Base-by-base conservation (phyloP, 2,888 invertebrate species). In the Camptogramma bilineatum region DNA sequence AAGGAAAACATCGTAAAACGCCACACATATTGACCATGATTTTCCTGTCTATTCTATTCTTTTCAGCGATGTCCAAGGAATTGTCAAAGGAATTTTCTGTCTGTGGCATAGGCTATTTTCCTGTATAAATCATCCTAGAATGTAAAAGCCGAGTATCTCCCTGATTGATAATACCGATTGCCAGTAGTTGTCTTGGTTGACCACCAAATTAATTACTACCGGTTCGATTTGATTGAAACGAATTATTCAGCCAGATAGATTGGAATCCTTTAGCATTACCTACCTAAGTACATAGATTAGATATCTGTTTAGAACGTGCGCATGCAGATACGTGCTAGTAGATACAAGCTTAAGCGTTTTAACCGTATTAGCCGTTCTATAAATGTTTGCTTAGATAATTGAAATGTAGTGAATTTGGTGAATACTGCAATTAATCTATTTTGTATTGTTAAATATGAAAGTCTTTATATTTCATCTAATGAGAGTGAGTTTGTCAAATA, bases 211-310 rank as follows among this genome's bases (percentile, higher is more conserved):
- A 56, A 56, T 64, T 61, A 61, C 2, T 19, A 50, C 10, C 28
- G 55, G 46, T 53, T 64, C 56, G 56, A 67, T 66, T 62, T 46
- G 44, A 66, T 62, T 53, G 47, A 63, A 53, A 51, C 44, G 13
- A 59, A 68, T 60, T 62, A 62, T 60, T 62, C 56, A 57, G 53
- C 50, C 57, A 18, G 28, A 44, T 62, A 48, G 61, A 62, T 65
- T 53, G 65, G 53, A 42, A 44, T 65, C 61, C 57, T 63, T 59
- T 53, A 47, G 9, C 39, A 17, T 9, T 39, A 60, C 39, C 34
- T 24, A 13, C n/a, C 34, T 52, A 10, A 52, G 18, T 47, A 47
- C 19, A 39, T 34, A 34, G 46, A 16, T 47, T 55, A 55, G 21
- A 8, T 21, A 48, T 47, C 19, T 18, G 1, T 4, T 31, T 52